Evolutionary conservation across 2,113 vertebrate genomes (phyloP).

Genomic region (Myotis davidii): DNA sequence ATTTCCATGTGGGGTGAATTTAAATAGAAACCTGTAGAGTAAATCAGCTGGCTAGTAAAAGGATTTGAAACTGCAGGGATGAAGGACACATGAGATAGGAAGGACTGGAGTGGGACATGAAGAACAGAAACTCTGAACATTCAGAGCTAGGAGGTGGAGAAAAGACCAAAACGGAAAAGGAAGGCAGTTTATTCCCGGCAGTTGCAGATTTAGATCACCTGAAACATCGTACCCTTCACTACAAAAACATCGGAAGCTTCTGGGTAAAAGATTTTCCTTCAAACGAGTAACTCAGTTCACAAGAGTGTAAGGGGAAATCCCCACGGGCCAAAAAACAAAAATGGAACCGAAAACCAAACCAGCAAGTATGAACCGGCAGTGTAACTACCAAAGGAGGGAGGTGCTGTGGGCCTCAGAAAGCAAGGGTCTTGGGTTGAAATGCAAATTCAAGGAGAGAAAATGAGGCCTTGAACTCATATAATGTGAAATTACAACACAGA

Average conservation of each 20-base stretch:
- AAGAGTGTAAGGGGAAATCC: conserved; percentile 75
- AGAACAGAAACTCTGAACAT: neutral
- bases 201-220: neutral
- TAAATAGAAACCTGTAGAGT: neutral
- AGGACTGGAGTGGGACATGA: neutral
- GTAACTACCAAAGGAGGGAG: neutral
- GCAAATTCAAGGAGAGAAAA: neutral
- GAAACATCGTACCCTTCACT: neutral
- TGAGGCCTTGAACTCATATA: neutral
- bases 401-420: neutral
- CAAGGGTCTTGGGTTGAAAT: neutral
- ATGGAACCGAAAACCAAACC: conserved; percentile 52
- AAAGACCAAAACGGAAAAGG: neutral
- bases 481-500: neutral
- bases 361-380: neutral
- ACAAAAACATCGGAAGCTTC: conserved; percentile 58
- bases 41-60: conserved; percentile 1
- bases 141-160: neutral
- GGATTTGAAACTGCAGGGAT: neutral
- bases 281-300: conserved; percentile 63
- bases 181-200: neutral
- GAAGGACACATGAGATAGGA: neutral
- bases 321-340: conserved; percentile 53
- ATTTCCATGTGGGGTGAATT: conserved; percentile 2
- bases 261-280: conserved; percentile 62